These are phyloP conservation scores for Stomorhina lunata DNA, from an alignment of 2,888 invertebrate species.

Conservation along the genomic window DNA sequence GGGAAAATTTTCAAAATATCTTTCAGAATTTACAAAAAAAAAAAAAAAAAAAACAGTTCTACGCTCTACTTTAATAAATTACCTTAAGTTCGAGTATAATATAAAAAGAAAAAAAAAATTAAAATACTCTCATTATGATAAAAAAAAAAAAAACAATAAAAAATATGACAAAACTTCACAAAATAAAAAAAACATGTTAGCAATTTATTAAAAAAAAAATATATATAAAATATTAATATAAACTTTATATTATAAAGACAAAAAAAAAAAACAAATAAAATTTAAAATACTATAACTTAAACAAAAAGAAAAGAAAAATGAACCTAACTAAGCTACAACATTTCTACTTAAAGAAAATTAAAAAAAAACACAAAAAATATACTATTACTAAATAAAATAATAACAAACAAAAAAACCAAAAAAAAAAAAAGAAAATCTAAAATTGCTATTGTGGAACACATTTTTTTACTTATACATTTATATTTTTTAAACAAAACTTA, in stretches of 20 bases:
- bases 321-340: constrained; percentile 71
- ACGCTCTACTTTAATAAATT: neutral
- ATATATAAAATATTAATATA: too few relatives aligned
- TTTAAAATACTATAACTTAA: constrained; percentile 43
- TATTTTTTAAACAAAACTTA: constrained; percentile 70
- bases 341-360: constrained; percentile 71
- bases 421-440: constrained; percentile 62
- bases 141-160: constrained; percentile 19
- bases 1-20: neutral
- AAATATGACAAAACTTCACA: constrained; percentile 49
- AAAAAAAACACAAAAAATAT: constrained; percentile 83
- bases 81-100: constrained; percentile 13
- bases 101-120: neutral
- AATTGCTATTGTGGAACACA: constrained; percentile 72
- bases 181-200: constrained; percentile 52
- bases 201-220: constrained; percentile 49
- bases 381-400: constrained; percentile 76
- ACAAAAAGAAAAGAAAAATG: constrained; percentile 62
- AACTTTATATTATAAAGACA: constrained; percentile 5
- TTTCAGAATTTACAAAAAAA: neutral
- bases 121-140: constrained; percentile 27
- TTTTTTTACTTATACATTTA: constrained; percentile 73
- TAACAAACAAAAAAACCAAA: constrained; percentile 64
- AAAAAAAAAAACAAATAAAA: constrained; percentile 27
- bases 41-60: neutral